Evolutionary conservation across 2,113 vertebrate genomes (phyloP), one percentile per base, ranked within the genome.

Genomic region (Misgurnus anguillicaudatus): DNA sequence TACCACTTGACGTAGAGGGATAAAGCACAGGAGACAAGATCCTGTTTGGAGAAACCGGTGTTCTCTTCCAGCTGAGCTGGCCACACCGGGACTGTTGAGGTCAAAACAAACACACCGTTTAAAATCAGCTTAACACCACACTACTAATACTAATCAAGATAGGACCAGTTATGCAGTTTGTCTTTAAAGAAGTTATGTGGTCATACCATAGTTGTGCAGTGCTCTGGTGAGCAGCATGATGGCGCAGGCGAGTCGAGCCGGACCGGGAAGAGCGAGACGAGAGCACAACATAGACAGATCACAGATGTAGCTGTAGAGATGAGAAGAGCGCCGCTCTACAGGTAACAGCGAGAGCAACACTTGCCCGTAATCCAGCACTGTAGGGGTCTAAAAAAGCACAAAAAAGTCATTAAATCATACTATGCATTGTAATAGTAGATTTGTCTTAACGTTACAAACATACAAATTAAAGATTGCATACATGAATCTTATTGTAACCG

Each of bases 211-310:
- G 77, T 93, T 87, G 38, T 98, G 97, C 6, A 95, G 89, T 1
- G 94, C 87, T 80, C 94, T 92, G 0, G 96, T 93, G 13, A 99
- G 93, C 70, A 99, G 91, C 53, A 98, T 89, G 0, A 92, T 91
- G 0, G 95, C 94, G 0, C 95, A 94, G 47, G 98, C 95, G 75
- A 98, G 88, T 67, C 8, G 91, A 79, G 96, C 94, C 0, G 95
- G 94, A 1, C 95, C 89, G 0, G 92, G 94, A 6, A 90, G 3
- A 0, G 93, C 89, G 16, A 98, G 92, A 78, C 93, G 89, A 0
- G 95, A 95, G 87, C 95, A 95, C 39, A 99, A 88, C 76, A 99
- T 92, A 0, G 96, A 96, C 16, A 99, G 95, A 76, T 99, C 97
- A 0, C 95, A 98, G 82, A 98, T 93, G 87, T 98, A 98, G 87